Evolutionary conservation across 2,888 invertebrate genomes (phyloP), one percentile per base, ranked within the genome.

Genomic region (Trisateles emortualis): DNA sequence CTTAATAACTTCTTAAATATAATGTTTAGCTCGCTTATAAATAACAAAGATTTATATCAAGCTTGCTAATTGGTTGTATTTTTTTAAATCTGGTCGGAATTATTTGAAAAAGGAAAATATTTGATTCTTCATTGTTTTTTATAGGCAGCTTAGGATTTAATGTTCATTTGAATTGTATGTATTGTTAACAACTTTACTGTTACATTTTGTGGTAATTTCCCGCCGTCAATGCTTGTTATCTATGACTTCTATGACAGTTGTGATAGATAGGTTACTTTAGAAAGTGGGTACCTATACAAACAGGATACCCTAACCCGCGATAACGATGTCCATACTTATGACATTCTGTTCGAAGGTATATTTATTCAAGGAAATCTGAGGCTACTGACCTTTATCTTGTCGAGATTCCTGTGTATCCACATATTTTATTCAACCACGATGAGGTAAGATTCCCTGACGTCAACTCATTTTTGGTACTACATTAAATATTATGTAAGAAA

Each of bases 261-360:
- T 88, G 90, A 90, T 88, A 88, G 90, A 90, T 90, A 85, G 86
- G 79, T 75, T 81, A 72, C 81, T 79, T 84, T 81, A 78, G 79
- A 86, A 87, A 83, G 83, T 81, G 80, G 78, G 64, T 74, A 56
- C 72, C 69, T 76, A 79, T 71, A 76, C 83, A 87, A 88, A 90
- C 90, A 90, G 89, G 89, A 90, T 88, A 88, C 78, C 79, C 75
- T 42, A 56, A 58, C 47, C 72, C 71, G 63, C 74, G 90, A 90
- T 90, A 90, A 90, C 87, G 78, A 78, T 75, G 79, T 74, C 78
- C 82, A 84, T 84, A 80, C 81, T 76, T 74, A 71, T 71, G 74
- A 81, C 73, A 77, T 75, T 81, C 71, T 74, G 52, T 52, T 49
- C 64, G 57, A 61, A 69, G 65, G 67, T 64, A 73, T 72, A 74